phyloP scores from a whole-genome alignment of 2,113 vertebrate genomes.

The Centrocercus urophasianus region DNA sequence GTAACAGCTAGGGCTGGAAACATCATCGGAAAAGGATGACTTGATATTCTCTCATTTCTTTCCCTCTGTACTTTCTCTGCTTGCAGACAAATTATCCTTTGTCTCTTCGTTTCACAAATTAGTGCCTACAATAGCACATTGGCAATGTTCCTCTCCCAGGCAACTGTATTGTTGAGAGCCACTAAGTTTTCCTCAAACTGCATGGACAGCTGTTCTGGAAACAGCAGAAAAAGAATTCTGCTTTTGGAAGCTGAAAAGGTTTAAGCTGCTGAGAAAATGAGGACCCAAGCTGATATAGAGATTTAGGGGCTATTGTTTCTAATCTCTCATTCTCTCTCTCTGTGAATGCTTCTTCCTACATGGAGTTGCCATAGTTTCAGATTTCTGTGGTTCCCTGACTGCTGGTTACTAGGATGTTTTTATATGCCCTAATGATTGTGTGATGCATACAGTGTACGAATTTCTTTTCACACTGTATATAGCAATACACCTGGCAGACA shows the following conservation, averaged over 20 bases:
- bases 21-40: not conserved
- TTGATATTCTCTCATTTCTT: not conserved
- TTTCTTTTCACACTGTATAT: not conserved
- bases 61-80: not conserved
- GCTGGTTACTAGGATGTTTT: constrained; percentile 38
- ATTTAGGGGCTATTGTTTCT: constrained; percentile 60
- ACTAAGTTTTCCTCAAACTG: not conserved
- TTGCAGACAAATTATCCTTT: not conserved
- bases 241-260: not conserved
- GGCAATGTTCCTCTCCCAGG: not conserved
- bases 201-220: constrained; percentile 1
- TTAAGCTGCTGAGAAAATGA: constrained; percentile 48
- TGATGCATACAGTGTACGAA: not conserved
- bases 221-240: not conserved
- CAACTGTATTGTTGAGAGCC: not conserved
- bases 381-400: constrained; percentile 49
- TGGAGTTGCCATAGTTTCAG: constrained; percentile 66
- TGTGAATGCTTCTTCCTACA: constrained; percentile 18
- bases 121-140: not conserved
- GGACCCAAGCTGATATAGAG: constrained; percentile 8
- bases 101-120: not conserved
- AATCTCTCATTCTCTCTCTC: not conserved
- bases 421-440: constrained; percentile 41
- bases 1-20: not conserved
- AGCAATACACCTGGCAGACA: not conserved